Percentiles rank a stretch among this genome's conserved stretches.
Conservation (phyloP, 2,888 invertebrate genomes). For the Portevinia maculata region DNA sequence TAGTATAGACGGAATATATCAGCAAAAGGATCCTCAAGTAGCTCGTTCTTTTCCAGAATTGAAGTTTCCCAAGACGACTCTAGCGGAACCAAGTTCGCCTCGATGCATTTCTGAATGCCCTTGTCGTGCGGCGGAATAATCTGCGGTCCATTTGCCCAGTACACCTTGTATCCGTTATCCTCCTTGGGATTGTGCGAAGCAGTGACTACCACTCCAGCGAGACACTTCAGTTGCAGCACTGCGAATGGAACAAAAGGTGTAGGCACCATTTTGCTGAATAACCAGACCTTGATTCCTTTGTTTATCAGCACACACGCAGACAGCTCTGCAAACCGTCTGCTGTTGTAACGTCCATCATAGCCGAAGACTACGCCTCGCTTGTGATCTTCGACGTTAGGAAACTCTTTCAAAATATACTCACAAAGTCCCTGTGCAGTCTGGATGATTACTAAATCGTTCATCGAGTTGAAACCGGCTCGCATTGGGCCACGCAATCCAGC, state of each 20-base stretch:
- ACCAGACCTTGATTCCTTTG: slow-evolving; percentile 89
- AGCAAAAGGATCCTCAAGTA: slow-evolving; percentile 88
- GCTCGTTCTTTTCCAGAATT: slow-evolving; percentile 83
- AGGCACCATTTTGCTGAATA: slow-evolving; percentile 92
- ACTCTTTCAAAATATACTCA: slow-evolving; percentile 87
- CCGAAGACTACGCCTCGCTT: slow-evolving; percentile 93
- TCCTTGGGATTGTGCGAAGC: slow-evolving; percentile 98
- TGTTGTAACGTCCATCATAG: slow-evolving; percentile 96
- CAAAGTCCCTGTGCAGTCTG: slow-evolving; percentile 97
- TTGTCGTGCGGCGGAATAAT: slow-evolving; percentile 96
- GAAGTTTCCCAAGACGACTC: slow-evolving; percentile 90
- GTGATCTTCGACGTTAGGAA: slow-evolving; percentile 83
- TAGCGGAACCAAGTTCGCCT: slow-evolving; percentile 90
- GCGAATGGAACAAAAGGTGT: slow-evolving; percentile 97
- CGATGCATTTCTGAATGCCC: slow-evolving; percentile 91
- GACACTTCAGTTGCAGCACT: slow-evolving; percentile 88
- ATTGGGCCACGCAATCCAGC: slow-evolving; percentile 96
- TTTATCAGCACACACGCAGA: slow-evolving; percentile 92
- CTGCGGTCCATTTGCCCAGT: slow-evolving; percentile 97
- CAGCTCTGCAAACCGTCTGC: slow-evolving; percentile 90
- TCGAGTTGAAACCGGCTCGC: slow-evolving; percentile 95
- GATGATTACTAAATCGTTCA: slow-evolving; percentile 98
- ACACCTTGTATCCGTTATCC: slow-evolving; percentile 99
- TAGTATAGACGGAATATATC: slow-evolving; percentile 89
- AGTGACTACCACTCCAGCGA: slow-evolving; percentile 96